Conservation (phyloP, 2,797 vertebrate genomes). For the Sebastes paucispinis region DNA sequence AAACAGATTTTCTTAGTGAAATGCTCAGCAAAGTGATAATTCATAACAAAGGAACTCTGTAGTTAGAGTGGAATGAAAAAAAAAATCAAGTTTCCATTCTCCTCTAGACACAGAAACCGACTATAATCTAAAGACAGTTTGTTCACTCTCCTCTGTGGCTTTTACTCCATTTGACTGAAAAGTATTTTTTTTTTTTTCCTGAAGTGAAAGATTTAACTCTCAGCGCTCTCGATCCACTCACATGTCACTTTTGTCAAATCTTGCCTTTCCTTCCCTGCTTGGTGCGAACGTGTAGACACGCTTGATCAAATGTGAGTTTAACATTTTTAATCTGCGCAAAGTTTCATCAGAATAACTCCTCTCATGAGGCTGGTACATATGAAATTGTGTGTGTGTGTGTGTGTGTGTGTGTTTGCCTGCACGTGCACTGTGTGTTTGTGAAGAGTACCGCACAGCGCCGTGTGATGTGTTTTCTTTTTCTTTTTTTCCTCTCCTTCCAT, state of each 20-base stretch:
- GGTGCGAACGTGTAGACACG: constrained; percentile 59
- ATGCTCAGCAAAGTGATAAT: constrained; percentile 39
- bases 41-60: constrained; percentile 32
- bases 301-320: constrained; percentile 80
- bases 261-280: constrained; percentile 62
- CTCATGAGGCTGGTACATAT: constrained; percentile 71
- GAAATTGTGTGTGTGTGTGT: constrained; percentile 40
- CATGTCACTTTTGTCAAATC: constrained; percentile 77
- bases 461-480: constrained; percentile 58
- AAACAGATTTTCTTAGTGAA: constrained; percentile 21
- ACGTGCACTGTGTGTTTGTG: constrained; percentile 47
- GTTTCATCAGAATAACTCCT: constrained; percentile 77
- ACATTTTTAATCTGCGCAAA: constrained; percentile 77
- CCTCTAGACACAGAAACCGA: constrained; percentile 42
- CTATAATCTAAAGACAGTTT: constrained; percentile 63
- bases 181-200: constrained; percentile 42
- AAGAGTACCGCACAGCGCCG: constrained; percentile 16
- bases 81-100: constrained; percentile 29
- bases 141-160: constrained; percentile 59
- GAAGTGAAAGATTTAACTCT: constrained; percentile 76
- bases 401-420: constrained; percentile 27
- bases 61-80: constrained; percentile 26
- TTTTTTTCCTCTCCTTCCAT: constrained; percentile 47
- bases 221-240: constrained; percentile 64
- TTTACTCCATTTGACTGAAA: constrained; percentile 66